Evolutionary conservation across 2,113 vertebrate species (phyloP), one percentile per base, ranked within the genome.

Genomic region (Tiliqua scincoides): DNA sequence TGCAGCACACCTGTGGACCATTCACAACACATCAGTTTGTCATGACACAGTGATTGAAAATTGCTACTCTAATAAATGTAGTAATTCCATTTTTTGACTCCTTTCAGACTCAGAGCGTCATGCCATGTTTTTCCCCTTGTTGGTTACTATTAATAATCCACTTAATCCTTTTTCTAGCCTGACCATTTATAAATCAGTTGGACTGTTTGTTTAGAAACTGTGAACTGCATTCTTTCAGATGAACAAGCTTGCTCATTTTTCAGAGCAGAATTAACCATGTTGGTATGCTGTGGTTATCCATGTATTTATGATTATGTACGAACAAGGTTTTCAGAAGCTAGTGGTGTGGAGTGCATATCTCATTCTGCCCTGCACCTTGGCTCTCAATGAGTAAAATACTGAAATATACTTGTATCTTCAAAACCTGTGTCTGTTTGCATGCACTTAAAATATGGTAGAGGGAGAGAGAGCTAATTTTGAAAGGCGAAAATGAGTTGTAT

Each of bases 271-370:
- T 20, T 81, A 59, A 17, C 59, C 40, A 32, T 86, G 0, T 54
- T 71, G 23, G 48, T 71, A 37, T 54, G 30, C 4, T 91, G 43
- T 79, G 23, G 77, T 23, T 70, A 82, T 83, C 18, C 59, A 75
- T 88, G 30, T 20, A 85, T 87, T 86, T 6, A 3, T 85, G 83
- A 82, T n/a, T n/a, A 88, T 80, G 7, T 43, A 71, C 79, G 73
- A 86, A 67, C 59, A 77, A 5, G 27, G 88, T 83, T 86, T 72
- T 40, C 75, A 27, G 14, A 40, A 82, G 63, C 57, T 91, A 62
- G 82, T 20, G 25, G 85, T 25, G 54, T 48, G 23, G 23, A 2
- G 2, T 79, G 89, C 82, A 62, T 21, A 59, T 65, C 21, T 61
- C 52, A 61, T 83, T 27, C 12, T n/a, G 6, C 37, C 43, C 52